Base-by-base conservation (phyloP, 2,113 vertebrate genomes). In the Nannospalax galili region DNA sequence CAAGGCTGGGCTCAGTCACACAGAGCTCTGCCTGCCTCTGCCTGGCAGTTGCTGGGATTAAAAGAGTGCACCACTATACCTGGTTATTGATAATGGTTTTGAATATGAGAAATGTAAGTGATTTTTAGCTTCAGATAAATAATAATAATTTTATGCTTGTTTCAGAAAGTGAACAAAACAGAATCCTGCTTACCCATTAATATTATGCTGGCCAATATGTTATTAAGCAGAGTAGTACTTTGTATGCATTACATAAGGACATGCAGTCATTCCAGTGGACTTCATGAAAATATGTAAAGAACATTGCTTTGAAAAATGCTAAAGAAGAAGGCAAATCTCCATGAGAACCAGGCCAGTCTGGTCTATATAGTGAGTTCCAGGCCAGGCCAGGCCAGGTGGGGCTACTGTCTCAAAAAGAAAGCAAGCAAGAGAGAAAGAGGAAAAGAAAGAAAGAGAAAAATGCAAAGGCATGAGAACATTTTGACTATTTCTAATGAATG, bases 291-390 rank as follows among this genome's bases (percentile, higher is more conserved):
- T 73, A 80, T 77, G 84, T 73, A 72, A 45, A 67, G 1, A 19
- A 2, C 45, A 91, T 60, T 92, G 35, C 15, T 78, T 60, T 89
- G 62, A 89, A 96, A 92, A 90, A 69, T 84, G 14, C 19, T 82
- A 20, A 86, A 85, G 48, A 52, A 52, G 48, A 52, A n/a, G 48
- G 48, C 48, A 52, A 11, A 52, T 52, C 48, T 7, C 30, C 80
- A 3, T 84, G 30, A 92, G 92, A 80, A 67, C 74, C 7, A 14
- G 58, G 22, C 26, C 73, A 52, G 6, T 52, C 48, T 7, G 48
- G 48, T 52, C 48, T 52, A 7, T 11, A 7, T 52, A 7, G 48
- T 11, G 11, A 52, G 48, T 52, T 52, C 48, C 48, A 52, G 6
- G 48, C 11, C 48, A 7, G 48, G 6, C 48, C 48, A 52, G 6